These are phyloP conservation scores for Prunella strophiata DNA, from an alignment of 2,797 vertebrate species.

Conservation along the genomic window DNA sequence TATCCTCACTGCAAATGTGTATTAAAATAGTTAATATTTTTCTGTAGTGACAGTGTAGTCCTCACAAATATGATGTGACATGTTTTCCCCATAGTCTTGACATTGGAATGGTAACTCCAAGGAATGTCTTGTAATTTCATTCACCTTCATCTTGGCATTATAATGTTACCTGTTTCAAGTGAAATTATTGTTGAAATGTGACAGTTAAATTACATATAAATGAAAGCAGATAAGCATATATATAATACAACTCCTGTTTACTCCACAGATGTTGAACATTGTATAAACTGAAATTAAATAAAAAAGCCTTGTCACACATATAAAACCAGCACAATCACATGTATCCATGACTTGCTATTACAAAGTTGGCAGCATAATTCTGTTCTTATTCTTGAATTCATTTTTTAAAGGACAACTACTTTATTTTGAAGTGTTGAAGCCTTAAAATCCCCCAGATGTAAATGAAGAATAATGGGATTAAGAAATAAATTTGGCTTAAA, in stretches of 20 bases:
- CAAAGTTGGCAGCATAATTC: background rate
- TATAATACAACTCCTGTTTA: background rate
- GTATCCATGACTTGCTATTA: background rate
- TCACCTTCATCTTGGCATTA: conserved; percentile 17
- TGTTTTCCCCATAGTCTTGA: conserved; percentile 24
- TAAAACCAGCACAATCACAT: background rate
- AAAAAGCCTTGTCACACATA: background rate
- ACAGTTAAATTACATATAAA: background rate
- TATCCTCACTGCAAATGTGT: background rate
- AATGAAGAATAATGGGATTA: background rate
- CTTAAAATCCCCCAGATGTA: background rate
- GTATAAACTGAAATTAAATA: background rate
- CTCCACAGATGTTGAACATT: background rate
- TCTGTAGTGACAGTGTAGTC: background rate
- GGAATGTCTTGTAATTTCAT: conserved; percentile 24
- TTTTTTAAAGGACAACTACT: background rate
- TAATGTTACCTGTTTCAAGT: conserved; percentile 14
- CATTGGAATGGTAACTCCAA: conserved; percentile 12
- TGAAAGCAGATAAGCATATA: conserved; percentile 17
- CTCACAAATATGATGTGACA: background rate
- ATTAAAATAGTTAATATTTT: conserved; percentile 5
- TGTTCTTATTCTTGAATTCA: background rate
- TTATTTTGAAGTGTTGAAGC: background rate
- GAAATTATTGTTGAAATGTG: conserved; percentile 44
- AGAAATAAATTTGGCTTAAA: background rate